Percentiles rank a stretch among this genome's conserved stretches.
phyloP scores from a whole-genome alignment of 2,888 invertebrate species.

The Heliconius cydno region DNA sequence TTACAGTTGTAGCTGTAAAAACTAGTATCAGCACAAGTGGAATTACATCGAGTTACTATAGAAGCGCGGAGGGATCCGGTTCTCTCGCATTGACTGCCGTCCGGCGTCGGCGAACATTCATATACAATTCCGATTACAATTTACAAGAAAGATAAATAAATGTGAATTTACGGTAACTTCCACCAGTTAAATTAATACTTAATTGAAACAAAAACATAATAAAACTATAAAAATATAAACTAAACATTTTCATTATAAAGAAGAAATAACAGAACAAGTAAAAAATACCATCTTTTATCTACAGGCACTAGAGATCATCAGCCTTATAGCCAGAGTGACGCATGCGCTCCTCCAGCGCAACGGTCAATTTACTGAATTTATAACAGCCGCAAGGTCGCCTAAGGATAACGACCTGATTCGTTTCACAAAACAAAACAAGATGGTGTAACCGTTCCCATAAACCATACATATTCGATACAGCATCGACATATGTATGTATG shows the following conservation, averaged over 20 bases:
- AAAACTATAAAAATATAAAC: background rate
- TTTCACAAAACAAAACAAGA: conserved; percentile 57
- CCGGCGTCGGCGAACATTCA: conserved; percentile 51
- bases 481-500: background rate
- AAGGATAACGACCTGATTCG: conserved; percentile 76
- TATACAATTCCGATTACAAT: conserved; percentile 29
- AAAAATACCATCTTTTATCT: background rate
- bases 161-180: conserved; percentile 22
- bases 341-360: conserved; percentile 70
- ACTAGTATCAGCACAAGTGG: conserved; percentile 71
- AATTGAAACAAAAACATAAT: background rate
- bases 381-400: conserved; percentile 78
- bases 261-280: background rate
- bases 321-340: conserved; percentile 68
- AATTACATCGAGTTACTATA: conserved; percentile 62
- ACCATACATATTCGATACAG: conserved; percentile 16
- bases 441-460: conserved; percentile 24
- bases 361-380: conserved; percentile 78
- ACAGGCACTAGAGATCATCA: conserved; percentile 63
- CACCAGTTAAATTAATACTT: background rate
- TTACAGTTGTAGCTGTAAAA: conserved; percentile 65
- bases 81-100: conserved; percentile 56
- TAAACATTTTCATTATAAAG: background rate
- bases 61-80: conserved; percentile 63
- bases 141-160: conserved; percentile 17